A percentile compares a stretch with the other conserved stretches of the same genome.
Conservation (phyloP, 2,797 vertebrate genomes). For the Australoheros facetus region DNA sequence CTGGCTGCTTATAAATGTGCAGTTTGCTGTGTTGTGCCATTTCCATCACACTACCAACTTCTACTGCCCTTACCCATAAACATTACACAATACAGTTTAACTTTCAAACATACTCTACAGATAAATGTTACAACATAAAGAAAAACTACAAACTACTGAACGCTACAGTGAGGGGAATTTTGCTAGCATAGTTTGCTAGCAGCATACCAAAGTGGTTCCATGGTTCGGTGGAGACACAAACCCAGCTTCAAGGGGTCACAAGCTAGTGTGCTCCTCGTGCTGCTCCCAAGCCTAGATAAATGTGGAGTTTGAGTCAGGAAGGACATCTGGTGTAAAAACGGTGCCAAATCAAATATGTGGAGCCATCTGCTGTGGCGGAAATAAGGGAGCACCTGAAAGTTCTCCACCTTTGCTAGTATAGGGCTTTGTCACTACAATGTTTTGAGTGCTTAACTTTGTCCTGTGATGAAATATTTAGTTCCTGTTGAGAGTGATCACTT, state of each 20-base stretch:
- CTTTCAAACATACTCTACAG: neutral
- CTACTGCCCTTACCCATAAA: neutral
- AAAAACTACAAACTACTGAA: neutral
- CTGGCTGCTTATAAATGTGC: neutral
- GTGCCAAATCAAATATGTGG: neutral
- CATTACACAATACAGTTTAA: neutral
- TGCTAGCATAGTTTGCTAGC: neutral
- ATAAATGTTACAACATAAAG: neutral
- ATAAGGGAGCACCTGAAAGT: neutral
- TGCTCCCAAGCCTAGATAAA: neutral
- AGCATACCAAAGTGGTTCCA: neutral
- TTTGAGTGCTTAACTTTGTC: neutral
- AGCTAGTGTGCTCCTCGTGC: neutral
- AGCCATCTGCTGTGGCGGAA: neutral
- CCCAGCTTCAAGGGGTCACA: neutral
- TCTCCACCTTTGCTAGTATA: neutral
- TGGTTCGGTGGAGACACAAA: neutral
- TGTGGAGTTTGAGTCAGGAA: neutral
- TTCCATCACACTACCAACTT: neutral
- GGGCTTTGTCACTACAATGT: neutral
- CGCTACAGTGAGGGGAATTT: neutral
- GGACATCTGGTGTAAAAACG: neutral
- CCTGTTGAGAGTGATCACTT: too few relatives aligned
- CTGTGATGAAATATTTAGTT: too few relatives aligned
- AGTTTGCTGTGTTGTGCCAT: too few relatives aligned